phyloP scores from a whole-genome alignment of 53 echinoderm and acorn worm species.

The Arbacia lixula region DNA sequence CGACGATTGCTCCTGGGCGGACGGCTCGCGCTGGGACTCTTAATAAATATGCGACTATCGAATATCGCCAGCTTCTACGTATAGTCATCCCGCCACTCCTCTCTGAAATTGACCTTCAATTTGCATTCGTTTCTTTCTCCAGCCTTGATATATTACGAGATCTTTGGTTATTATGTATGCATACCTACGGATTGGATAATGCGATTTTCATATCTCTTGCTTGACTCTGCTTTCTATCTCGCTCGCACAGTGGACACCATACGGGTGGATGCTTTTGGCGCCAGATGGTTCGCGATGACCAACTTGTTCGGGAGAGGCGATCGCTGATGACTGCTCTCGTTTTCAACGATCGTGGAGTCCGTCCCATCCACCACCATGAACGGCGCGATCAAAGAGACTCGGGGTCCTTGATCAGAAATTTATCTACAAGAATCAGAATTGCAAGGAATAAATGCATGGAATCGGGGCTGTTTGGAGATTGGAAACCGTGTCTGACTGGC shows the following conservation, averaged over 20 bases:
- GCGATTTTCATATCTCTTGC: slow-evolving; percentile 28
- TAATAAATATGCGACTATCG: neutral
- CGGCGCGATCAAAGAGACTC: too few relatives aligned
- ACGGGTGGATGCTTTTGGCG: slow-evolving; percentile 1
- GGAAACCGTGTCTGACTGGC: too few relatives aligned
- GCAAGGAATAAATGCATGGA: too few relatives aligned
- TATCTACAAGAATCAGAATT: too few relatives aligned
- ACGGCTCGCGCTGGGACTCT: neutral
- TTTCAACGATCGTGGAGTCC: too few relatives aligned
- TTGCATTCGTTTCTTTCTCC: neutral
- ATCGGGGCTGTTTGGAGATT: too few relatives aligned
- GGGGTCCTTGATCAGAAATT: too few relatives aligned
- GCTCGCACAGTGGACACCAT: slow-evolving; percentile 16
- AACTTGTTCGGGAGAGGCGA: neutral
- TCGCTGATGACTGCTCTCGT: neutral
- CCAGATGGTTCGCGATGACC: slow-evolving; percentile 21
- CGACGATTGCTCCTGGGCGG: neutral
- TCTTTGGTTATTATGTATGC: neutral
- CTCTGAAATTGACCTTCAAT: neutral
- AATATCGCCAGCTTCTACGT: too few relatives aligned
- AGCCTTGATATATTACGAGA: slow-evolving; percentile 4
- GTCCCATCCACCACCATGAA: too few relatives aligned
- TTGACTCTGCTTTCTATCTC: neutral
- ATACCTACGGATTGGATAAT: slow-evolving; percentile 39
- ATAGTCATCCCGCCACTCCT: neutral